phyloP scores from a whole-genome alignment of 2,113 vertebrate genomes.

The Vulpes vulpes region DNA sequence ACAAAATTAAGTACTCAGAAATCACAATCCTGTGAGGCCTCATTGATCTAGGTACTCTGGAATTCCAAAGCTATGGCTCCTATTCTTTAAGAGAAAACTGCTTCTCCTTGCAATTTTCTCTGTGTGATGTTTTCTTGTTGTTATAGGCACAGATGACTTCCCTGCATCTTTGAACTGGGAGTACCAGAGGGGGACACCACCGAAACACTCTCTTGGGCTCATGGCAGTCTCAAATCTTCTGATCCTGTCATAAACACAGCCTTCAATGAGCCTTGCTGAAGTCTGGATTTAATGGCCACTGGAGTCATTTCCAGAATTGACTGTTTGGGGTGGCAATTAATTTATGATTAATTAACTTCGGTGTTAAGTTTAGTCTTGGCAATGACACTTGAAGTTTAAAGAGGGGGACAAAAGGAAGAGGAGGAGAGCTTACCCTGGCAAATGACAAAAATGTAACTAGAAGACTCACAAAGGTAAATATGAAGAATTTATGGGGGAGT shows the following conservation, averaged over 20 bases:
- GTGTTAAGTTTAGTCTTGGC: background rate
- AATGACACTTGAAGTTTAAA: background rate
- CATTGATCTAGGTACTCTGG: fast-evolving
- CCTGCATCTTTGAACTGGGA: fast-evolving
- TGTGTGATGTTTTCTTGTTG: background rate
- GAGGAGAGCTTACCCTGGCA: background rate
- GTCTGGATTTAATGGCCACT: background rate
- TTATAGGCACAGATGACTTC: too few species aligned
- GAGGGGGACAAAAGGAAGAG: background rate
- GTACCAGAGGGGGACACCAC: fast-evolving
- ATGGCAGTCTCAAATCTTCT: background rate
- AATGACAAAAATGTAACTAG: background rate
- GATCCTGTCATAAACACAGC: background rate
- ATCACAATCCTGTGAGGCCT: background rate
- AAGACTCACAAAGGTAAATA: too few species aligned
- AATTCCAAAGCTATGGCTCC: background rate
- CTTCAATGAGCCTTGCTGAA: fast-evolving
- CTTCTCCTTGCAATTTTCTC: background rate
- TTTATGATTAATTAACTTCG: slow-evolving; percentile 39
- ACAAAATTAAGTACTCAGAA: background rate
- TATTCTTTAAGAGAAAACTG: background rate
- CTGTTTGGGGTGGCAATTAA: background rate
- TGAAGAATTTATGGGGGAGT: fast-evolving
- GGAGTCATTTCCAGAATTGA: background rate
- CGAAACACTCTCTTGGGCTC: fast-evolving